Evolutionary conservation across 2,113 vertebrate species (phyloP).

Genomic region (Callocephalon fimbriatum): DNA sequence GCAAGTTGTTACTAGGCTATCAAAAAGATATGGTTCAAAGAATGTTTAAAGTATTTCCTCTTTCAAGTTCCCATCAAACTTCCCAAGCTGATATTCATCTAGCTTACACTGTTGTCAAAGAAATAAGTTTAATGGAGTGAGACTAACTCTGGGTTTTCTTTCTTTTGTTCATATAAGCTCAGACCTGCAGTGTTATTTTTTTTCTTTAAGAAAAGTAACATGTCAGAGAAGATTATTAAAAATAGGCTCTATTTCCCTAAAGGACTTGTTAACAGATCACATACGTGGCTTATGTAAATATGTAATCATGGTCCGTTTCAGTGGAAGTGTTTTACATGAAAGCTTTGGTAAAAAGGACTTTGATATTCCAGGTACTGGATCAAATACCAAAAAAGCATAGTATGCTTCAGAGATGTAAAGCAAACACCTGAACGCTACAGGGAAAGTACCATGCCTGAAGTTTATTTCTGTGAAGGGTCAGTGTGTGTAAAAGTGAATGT

Average conservation of each 20-base stretch:
- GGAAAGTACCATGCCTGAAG: background rate
- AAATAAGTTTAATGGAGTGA: slow-evolving; percentile 44
- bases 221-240: slow-evolving; percentile 23
- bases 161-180: background rate
- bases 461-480: background rate
- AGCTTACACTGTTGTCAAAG: slow-evolving; percentile 37
- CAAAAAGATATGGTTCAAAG: slow-evolving; percentile 40
- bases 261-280: background rate
- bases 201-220: background rate
- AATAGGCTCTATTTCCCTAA: slow-evolving; percentile 12
- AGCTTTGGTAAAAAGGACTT: slow-evolving; percentile 24
- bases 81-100: slow-evolving; percentile 21
- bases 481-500: background rate
- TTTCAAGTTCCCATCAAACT: slow-evolving; percentile 21
- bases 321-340: background rate
- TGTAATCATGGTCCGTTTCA: background rate
- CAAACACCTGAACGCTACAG: background rate
- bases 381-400: background rate
- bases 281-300: slow-evolving; percentile 4
- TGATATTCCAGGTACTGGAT: slow-evolving; percentile 21
- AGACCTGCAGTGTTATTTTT: background rate
- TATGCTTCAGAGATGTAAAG: background rate
- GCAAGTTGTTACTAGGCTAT: slow-evolving; percentile 29
- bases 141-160: background rate
- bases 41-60: background rate